Conservation (phyloP, 2,113 vertebrate genomes). For the Platysteira castanea region DNA sequence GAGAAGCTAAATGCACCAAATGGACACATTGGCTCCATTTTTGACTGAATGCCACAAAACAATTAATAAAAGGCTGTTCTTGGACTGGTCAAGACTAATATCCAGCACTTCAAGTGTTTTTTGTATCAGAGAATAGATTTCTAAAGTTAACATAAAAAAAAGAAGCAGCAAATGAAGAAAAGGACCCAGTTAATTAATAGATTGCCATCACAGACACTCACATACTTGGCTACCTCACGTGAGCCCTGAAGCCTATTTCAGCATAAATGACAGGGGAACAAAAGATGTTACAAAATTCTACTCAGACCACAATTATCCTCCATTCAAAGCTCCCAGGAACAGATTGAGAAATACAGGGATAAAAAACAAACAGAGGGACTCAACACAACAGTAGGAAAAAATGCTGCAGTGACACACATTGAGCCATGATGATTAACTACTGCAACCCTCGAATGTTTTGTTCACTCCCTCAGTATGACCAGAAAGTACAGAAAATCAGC, state of each 20-base stretch:
- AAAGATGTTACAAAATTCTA: constrained; percentile 36
- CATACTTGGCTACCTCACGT: not conserved
- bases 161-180: not conserved
- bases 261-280: constrained; percentile 4
- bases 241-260: constrained; percentile 2
- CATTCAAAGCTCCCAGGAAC: not conserved
- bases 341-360: constrained; percentile 8
- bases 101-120: not conserved
- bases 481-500: not conserved
- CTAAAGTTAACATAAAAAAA: not conserved
- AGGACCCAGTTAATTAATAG: not conserved
- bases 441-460: not conserved
- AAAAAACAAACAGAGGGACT: not conserved
- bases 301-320: constrained; percentile 1
- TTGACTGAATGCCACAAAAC: not conserved
- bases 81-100: not conserved
- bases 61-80: not conserved
- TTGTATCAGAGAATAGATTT: not conserved
- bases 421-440: not conserved
- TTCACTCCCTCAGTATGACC: not conserved
- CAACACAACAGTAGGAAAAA: not conserved
- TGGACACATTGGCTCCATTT: not conserved
- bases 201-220: not conserved
- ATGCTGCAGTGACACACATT: not conserved
- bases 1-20: not conserved